Conservation (phyloP, 92 coral and sea anemone genomes). For the Palythoa grandiflora region DNA sequence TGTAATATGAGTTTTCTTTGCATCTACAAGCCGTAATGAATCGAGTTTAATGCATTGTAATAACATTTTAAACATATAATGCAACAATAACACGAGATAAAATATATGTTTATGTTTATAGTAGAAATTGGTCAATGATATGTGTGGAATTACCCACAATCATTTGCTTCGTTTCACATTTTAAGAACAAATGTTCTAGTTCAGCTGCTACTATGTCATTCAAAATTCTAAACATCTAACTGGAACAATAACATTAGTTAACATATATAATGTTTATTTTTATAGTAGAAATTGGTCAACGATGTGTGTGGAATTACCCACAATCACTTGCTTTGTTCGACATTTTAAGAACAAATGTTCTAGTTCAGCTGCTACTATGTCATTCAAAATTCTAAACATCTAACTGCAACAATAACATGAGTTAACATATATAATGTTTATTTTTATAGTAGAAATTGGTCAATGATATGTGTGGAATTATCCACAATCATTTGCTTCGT, state of each 20-base stretch:
- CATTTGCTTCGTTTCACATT: conserved; percentile 22
- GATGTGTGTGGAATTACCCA: conserved; percentile 48
- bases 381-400: conserved; percentile 2
- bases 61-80: conserved; percentile 3
- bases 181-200: background rate
- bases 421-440: background rate
- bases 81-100: conserved; percentile 1
- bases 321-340: conserved; percentile 27
- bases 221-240: background rate
- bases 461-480: conserved; percentile 47
- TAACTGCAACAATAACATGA: conserved; percentile 4
- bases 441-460: conserved; percentile 46
- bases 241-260: background rate
- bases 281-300: conserved; percentile 50
- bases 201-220: conserved; percentile 1
- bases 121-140: conserved; percentile 54
- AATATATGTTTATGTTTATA: conserved; percentile 4
- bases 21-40: conserved; percentile 1
- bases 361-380: background rate
- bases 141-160: conserved; percentile 49
- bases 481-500: conserved; percentile 38
- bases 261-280: background rate
- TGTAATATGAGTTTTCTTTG: conserved; percentile 10
- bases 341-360: conserved; percentile 1
- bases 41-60: conserved; percentile 10